A percentile compares a stretch with the other conserved stretches of the same genome.
Evolutionary conservation across 1,140 invertebrate species (phyloP).

Genomic region (Achroia grisella): DNA sequence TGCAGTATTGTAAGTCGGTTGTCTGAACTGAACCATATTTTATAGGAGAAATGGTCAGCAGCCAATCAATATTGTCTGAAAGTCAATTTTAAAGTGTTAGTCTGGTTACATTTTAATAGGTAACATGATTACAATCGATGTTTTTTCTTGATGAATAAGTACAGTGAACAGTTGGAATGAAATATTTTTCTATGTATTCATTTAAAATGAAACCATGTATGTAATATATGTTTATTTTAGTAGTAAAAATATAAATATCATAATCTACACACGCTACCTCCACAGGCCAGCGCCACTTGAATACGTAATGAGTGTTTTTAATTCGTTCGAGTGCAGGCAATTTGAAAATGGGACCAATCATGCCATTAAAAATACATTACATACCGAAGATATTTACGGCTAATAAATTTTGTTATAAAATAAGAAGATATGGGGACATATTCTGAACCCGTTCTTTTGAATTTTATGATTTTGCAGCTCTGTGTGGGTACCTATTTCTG

Average conservation of each 20-base stretch:
- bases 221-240: too few species aligned
- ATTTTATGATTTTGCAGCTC: constrained; percentile 40
- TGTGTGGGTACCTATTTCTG: constrained; percentile 31
- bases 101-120: too few species aligned
- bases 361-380: constrained; percentile 46
- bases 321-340: constrained; percentile 30
- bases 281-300: not conserved
- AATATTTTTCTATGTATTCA: not conserved
- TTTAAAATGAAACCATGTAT: not conserved
- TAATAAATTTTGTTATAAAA: constrained; percentile 50
- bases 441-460: constrained; percentile 42
- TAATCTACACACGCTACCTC: not conserved
- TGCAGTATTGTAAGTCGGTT: too few species aligned
- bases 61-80: too few species aligned
- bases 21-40: too few species aligned
- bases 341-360: constrained; percentile 44
- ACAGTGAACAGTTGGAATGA: not conserved
- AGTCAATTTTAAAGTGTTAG: too few species aligned
- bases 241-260: not conserved
- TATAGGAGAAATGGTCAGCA: too few species aligned
- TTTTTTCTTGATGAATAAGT: too few species aligned
- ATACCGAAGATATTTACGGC: constrained; percentile 42
- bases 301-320: constrained; percentile 15
- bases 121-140: too few species aligned
- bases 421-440: constrained; percentile 48